Percentiles rank a stretch among this genome's conserved stretches.
Conservation (phyloP, 2,113 vertebrate genomes). For the Lophochroa leadbeateri region DNA sequence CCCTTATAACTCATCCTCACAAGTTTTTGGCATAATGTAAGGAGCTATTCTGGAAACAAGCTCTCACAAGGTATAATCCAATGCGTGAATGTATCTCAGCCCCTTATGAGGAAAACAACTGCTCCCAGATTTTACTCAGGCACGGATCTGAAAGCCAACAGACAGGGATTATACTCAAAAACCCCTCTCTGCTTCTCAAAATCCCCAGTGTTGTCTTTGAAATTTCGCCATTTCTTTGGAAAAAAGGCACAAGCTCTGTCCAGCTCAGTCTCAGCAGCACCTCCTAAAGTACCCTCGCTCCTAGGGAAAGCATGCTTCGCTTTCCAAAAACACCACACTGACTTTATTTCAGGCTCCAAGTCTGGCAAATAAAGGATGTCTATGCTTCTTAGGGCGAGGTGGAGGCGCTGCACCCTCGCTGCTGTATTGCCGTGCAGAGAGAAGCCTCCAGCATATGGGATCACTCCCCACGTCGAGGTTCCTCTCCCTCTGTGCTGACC, state of each 20-base stretch:
- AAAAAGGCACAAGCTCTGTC: neutral
- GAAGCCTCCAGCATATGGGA: neutral
- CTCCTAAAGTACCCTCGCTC: neutral
- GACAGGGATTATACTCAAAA: neutral
- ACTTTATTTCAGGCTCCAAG: neutral
- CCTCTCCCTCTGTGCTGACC: neutral
- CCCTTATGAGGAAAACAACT: neutral
- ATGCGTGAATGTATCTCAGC: neutral
- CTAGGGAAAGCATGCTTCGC: neutral
- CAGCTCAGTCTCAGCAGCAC: neutral
- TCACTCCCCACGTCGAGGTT: neutral
- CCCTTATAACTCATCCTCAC: neutral
- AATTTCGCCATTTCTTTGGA: neutral
- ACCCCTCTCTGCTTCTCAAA: neutral
- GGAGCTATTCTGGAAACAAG: neutral
- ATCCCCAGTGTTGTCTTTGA: neutral
- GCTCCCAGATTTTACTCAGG: neutral
- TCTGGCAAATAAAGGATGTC: neutral
- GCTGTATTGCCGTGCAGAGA: rapidly evolving
- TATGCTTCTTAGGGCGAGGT: rapidly evolving
- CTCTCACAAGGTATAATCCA: neutral
- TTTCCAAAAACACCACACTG: neutral
- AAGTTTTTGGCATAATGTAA: neutral
- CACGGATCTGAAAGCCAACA: neutral
- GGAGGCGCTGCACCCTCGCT: neutral